Evolutionary conservation across 1,140 invertebrate species (phyloP), one percentile per base, ranked within the genome.

Genomic region (Hydropsyche tenuis): DNA sequence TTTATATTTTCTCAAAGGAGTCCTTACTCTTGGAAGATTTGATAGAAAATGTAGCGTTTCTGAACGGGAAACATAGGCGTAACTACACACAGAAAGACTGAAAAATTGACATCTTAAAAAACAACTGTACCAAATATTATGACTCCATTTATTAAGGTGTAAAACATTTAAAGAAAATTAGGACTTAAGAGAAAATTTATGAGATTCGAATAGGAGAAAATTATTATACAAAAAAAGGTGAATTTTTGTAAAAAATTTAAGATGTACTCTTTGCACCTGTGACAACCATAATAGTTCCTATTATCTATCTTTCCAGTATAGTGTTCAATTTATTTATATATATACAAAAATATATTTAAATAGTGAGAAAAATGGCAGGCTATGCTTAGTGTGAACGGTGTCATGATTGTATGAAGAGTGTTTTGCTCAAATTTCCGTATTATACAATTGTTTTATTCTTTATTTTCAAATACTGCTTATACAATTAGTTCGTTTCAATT

Each of bases 21-120:
- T 70, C 68, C 68, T 70, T 70, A 56, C 68, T 70, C 68, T 70
- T 70, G 68, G 68, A 48, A 46, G 43, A 68, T 27, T 56, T 56
- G 68, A 56, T 70, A 70, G 68, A 70, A 70, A 70, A 70, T 69
- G 53, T 75, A 75, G 76, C 74, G 69, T 77, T 77, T 77, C 73
- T 77, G 68, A 74, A 74, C 48, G 73, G 60, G 51, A 73, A 71
- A 65, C 51, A 73, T 73, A 75, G 76, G 73, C 68, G 76, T 62
- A 75, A 77, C 71, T 77, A 77, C 76, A 77, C 51, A 75, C 72
- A 75, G 76, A 73, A 77, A 77, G 76, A 77, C 76, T 77, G 76
- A 77, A 77, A 77, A 69, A 73, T 65, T 63, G 72, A 75, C 71
- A 73, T 75, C 72, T 75, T 46, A 18, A 66, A 73, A 73, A 73